Base-by-base conservation (phyloP, 2,888 invertebrate genomes). In the Homarus gammarus region DNA sequence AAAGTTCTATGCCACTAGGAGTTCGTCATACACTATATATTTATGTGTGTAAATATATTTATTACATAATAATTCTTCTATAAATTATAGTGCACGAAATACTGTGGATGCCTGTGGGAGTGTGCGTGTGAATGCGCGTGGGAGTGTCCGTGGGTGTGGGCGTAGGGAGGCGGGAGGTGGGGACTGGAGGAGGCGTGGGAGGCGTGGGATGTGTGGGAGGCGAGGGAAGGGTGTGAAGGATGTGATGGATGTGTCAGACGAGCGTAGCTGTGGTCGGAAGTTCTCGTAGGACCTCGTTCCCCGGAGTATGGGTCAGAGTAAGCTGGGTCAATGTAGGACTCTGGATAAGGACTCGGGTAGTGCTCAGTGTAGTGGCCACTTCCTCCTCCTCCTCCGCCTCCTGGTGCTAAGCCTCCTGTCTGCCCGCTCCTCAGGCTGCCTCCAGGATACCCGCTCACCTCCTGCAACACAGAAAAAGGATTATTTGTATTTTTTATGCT, bases 21-120 rank as follows among this genome's bases (percentile, higher is more conserved):
- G n/a, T n/a, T n/a, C n/a, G n/a, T n/a, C n/a, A n/a, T n/a, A n/a
- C n/a, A n/a, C n/a, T 36, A 36, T 22, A 38, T 33, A 22, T n/a
- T 31, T 10, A 38, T 27, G 1, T n/a, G 2, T 18, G 31, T 2
- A 6, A 27, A 15, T 31, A 49, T 40, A 10, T 38, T 27, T 38
- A 18, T 38, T 18, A 6, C 6, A n/a, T 0, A 51, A 12, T n/a
- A 36, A n/a, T 40, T 10, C 15, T 27, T 49, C 81, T 87, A 87
- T 87, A 87, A 68, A 51, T 87, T 87, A 51, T 87, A 87, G 72
- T 87, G 87, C 27, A 87, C 87, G 81, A 87, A 87, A 61, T 87
- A 87, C 61, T 87, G 87, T 38, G 87, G 87, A 64, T 87, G 87
- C 44, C 87, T 79, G 40, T 87, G 87, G 8, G 87, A 72, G 61